Evolutionary conservation across 2,113 vertebrate genomes (phyloP), one percentile per base, ranked within the genome.

Genomic region (Callipepla squamata): DNA sequence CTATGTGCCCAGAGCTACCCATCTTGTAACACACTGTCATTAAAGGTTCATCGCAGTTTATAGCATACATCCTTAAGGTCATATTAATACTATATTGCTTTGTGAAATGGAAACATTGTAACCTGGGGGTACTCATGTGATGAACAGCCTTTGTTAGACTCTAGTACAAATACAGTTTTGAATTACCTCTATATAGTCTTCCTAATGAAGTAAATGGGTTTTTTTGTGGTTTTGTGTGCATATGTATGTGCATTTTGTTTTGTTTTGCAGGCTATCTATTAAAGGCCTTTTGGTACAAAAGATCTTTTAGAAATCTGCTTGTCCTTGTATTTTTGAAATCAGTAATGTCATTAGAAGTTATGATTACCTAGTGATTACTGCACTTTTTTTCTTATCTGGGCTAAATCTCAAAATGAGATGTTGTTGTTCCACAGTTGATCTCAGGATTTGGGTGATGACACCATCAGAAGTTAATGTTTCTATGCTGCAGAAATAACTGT

Each of bases 11-110:
- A 95, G 45, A 96, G 81, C 67, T 69, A 63, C 22, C 36, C 48
- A 61, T 48, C 45, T 36, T 4, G 3, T 58, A 87, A 86, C 32
- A 85, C 20, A 5, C 9, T 79, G 50, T 36, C 10, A 3, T 63
- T 66, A 90, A 50, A 70, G 59, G 48, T 48, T 91, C 77, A 69
- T 55, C 66, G 61, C 68, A 48, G 95, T 93, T 96, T 96, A 87
- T 5, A 94, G 50, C 48, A 80, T n/a, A 73, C 20, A 74, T 53
- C 57, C 45, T 90, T 74, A 86, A 90, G 51, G 42, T 7, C 50
- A 51, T 70, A 63, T 76, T 94, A 82, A 91, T 78, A 89, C 28
- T 62, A 34, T 72, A 73, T 48, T 44, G 18, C 61, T 74, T 72
- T 7, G 4, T 75, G 61, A 73, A 80, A 93, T 36, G 45, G 32